Evolutionary conservation across 2,113 vertebrate genomes (phyloP), one percentile per base, ranked within the genome.

Genomic region (Bucco capensis): DNA sequence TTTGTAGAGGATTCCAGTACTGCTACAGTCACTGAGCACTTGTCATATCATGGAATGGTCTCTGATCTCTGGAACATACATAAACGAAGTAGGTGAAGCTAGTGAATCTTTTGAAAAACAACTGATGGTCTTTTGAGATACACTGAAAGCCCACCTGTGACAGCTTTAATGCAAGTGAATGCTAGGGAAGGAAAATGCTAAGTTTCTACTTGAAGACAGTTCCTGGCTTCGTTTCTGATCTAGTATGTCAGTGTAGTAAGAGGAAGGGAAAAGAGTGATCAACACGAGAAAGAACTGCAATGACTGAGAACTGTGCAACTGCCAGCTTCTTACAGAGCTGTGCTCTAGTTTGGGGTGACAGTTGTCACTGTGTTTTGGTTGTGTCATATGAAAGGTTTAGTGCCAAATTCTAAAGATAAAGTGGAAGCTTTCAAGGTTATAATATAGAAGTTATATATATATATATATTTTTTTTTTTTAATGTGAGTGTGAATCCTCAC

Each of bases 331-430:
- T 86, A 14, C 0, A 54, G 78, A 88, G 81, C 66, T 75, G 33
- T 0, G 0, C 76, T 95, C 1, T 3, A 69, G 81, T 80, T 89
- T 85, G 58, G 50, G 40, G 50, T 91, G 74, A 76, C 81, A 91
- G 78, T 87, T 91, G 81, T 85, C 54, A 86, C 66, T 75, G 24
- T 88, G 71, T 89, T 96, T 89, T 64, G 15, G 10, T 78, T 92
- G 40, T 72, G 50, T 72, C 79, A 17, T 79, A 78, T 40, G 78
- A 85, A 89, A 89, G 31, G 37, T 57, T 95, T 86, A 82, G n/a
- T 72, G 91, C 44, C 81, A 86, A 37, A 69, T 67, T 86, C 44
- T 75, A 33, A 69, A 84, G 62, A 82, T 1, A 1, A 93, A n/a
- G 3, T 50, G 37, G 84, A 44, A 82, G 16, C 30, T 78, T 87